Conservation (phyloP, 2,888 invertebrate genomes). For the Patella depressa region DNA sequence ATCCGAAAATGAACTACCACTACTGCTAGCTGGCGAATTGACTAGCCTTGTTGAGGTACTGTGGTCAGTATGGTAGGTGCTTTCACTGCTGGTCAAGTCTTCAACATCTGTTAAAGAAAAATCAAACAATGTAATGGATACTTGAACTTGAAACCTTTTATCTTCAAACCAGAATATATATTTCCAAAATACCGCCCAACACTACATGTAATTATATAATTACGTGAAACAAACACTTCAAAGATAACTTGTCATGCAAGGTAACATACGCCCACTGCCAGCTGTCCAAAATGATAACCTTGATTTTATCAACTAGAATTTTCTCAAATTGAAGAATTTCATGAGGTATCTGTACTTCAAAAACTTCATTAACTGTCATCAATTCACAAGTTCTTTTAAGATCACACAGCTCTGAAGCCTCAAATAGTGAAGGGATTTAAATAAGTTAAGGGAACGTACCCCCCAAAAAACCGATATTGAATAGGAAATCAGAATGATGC, state of each 20-base stretch:
- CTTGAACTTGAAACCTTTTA: neutral
- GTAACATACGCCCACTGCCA: slow-evolving; percentile 1
- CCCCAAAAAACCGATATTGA: too few species aligned
- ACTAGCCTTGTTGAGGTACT: neutral
- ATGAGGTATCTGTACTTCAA: neutral
- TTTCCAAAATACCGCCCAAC: neutral
- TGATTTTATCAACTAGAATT: neutral
- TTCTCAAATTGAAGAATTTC: neutral
- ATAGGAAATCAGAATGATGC: too few species aligned
- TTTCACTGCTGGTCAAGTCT: neutral
- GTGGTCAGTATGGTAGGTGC: neutral
- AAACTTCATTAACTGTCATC: too few species aligned
- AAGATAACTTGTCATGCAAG: neutral
- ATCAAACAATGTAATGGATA: neutral
- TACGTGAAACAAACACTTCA: neutral
- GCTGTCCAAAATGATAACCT: neutral
- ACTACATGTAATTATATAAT: neutral
- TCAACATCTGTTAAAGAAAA: slow-evolving; percentile 4
- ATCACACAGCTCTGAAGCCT: too few species aligned
- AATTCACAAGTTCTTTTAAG: too few species aligned
- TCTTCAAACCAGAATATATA: neutral
- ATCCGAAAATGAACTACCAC: neutral
- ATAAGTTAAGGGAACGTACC: too few species aligned
- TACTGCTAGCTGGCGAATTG: neutral
- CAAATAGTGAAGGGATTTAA: too few species aligned